Evolutionary conservation across 2,797 vertebrate genomes (phyloP).

Genomic region (Enteromius unitaeniatus): DNA sequence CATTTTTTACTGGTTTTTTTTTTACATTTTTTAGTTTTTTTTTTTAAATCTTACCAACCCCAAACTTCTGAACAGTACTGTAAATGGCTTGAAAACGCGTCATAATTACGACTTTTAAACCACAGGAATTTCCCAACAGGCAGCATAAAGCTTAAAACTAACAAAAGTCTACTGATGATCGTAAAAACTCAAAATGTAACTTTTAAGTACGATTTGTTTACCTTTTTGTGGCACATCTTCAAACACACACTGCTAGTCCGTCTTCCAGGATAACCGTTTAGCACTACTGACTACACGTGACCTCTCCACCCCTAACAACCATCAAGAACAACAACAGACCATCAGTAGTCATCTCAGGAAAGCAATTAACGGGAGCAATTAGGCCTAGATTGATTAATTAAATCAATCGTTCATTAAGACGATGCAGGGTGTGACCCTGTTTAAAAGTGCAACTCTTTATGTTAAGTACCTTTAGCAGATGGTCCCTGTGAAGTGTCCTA

Average conservation of each 20-base stretch:
- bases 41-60: neutral
- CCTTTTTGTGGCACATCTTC: neutral
- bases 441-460: slow-evolving; percentile 64
- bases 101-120: neutral
- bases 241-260: neutral
- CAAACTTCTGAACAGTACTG: neutral
- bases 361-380: slow-evolving; percentile 34
- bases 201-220: neutral
- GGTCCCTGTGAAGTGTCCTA: slow-evolving; percentile 33
- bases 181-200: neutral
- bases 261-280: slow-evolving; percentile 62
- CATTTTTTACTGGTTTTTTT: neutral
- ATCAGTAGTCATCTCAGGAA: slow-evolving; percentile 37
- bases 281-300: slow-evolving; percentile 55
- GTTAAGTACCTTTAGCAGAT: slow-evolving; percentile 54
- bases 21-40: too few relatives aligned
- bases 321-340: slow-evolving; percentile 26
- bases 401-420: slow-evolving; percentile 71
- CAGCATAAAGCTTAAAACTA: neutral
- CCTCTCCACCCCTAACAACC: slow-evolving; percentile 33
- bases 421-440: slow-evolving; percentile 66
- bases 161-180: neutral
- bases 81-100: neutral
- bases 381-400: slow-evolving; percentile 45
- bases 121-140: neutral